These are phyloP conservation scores for Pteronotus mesoamericanus DNA, from an alignment of 2,797 vertebrate genomes.

Conservation along the genomic window DNA sequence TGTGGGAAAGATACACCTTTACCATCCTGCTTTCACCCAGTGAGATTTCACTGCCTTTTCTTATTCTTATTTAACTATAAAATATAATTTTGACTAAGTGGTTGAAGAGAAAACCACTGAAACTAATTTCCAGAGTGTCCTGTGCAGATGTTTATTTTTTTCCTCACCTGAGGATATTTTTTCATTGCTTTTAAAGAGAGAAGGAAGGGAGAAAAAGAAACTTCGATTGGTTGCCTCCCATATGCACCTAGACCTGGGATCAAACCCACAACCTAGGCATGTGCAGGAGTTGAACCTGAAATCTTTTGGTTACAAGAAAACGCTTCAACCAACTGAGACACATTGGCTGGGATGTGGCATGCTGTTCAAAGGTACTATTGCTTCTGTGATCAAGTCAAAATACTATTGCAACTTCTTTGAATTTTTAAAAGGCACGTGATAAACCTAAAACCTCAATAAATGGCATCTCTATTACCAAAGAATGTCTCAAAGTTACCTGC, in stretches of 20 bases:
- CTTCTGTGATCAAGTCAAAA: conserved; percentile 55
- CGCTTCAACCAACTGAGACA: not conserved
- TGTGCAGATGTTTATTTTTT: conserved; percentile 39
- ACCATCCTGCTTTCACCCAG: conserved; percentile 61
- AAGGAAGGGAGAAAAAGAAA: not conserved
- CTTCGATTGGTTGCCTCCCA: not conserved
- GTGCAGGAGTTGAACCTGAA: not conserved
- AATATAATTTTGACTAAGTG: conserved; percentile 76
- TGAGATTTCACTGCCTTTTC: conserved; percentile 67
- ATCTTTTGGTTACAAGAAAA: not conserved
- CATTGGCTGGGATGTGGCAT: not conserved
- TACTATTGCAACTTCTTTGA: conserved; percentile 65
- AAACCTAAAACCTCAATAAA: not conserved
- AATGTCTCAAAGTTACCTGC: not conserved
- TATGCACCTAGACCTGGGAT: not conserved
- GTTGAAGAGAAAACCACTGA: conserved; percentile 58
- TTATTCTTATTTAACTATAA: conserved; percentile 66
- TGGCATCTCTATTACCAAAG: conserved; percentile 22
- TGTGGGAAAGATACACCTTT: conserved; percentile 53
- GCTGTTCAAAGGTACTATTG: not conserved
- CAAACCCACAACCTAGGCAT: not conserved
- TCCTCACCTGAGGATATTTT: not conserved
- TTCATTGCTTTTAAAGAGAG: not conserved
- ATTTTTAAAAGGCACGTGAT: not conserved
- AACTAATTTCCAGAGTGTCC: conserved; percentile 61